Conservation (phyloP, 2,797 vertebrate genomes). For the Capromys pilorides region DNA sequence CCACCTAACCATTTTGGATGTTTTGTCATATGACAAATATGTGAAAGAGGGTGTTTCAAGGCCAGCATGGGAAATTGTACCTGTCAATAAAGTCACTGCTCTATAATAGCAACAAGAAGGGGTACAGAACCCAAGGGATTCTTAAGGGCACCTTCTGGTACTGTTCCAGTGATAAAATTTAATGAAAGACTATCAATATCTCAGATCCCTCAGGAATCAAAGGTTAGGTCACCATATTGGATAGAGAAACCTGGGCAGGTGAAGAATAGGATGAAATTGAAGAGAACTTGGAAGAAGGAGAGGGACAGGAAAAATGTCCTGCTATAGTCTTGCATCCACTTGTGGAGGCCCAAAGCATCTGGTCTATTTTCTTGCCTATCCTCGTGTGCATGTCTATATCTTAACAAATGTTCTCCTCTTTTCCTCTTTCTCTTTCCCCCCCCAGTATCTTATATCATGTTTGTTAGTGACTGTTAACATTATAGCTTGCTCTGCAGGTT, state of each 20-base stretch:
- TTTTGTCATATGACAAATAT: conserved; percentile 4
- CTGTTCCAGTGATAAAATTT: neutral
- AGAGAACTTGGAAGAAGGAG: neutral
- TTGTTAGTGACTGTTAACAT: neutral
- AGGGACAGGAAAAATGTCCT: neutral
- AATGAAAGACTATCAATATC: neutral
- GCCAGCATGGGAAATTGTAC: neutral
- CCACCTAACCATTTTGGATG: neutral
- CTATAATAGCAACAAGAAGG: neutral
- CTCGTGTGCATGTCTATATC: neutral
- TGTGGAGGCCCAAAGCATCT: neutral
- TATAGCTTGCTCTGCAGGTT: neutral
- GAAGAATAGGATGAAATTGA: conserved; percentile 10
- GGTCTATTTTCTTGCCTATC: neutral
- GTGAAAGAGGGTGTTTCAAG: neutral
- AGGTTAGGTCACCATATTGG: neutral
- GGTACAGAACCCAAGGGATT: neutral
- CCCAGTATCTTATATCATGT: neutral
- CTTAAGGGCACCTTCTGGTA: neutral
- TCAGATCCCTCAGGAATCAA: neutral
- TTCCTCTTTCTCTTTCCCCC: neutral
- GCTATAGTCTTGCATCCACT: neutral
- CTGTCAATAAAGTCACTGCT: neutral
- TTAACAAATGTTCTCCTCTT: neutral
- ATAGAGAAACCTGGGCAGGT: neutral